phyloP scores from a whole-genome alignment of 2,888 invertebrate species.

The Eilema depressum region DNA sequence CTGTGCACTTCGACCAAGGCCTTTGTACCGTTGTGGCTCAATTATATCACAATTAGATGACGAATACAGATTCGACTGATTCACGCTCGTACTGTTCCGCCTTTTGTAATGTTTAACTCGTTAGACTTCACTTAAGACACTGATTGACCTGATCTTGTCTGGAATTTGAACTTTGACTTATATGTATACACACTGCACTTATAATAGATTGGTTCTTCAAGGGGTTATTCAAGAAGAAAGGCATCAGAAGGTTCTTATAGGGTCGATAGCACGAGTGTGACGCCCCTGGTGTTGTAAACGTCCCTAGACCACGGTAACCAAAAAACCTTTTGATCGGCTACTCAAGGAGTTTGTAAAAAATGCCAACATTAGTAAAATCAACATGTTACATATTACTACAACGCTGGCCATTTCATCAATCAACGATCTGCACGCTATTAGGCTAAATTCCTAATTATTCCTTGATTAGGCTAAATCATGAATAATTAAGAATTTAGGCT shows the following conservation, averaged over 20 bases:
- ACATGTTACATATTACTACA: neutral
- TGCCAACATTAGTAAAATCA: neutral
- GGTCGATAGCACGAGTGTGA: too few species aligned
- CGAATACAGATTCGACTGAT: slow-evolving; percentile 32
- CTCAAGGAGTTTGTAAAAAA: neutral
- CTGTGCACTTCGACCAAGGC: slow-evolving; percentile 30
- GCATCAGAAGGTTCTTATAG: too few species aligned
- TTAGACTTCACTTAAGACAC: neutral
- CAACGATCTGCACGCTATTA: neutral
- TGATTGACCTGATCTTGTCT: neutral
- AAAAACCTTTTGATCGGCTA: too few species aligned
- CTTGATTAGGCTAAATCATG: too few species aligned
- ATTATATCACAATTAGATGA: slow-evolving; percentile 43
- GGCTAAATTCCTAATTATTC: neutral
- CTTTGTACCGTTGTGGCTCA: slow-evolving; percentile 40
- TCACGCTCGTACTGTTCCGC: slow-evolving; percentile 27
- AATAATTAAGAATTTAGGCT: too few species aligned
- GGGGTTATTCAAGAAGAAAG: too few species aligned
- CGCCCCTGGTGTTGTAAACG: too few species aligned
- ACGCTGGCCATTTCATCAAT: neutral
- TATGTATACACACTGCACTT: neutral
- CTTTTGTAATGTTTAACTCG: slow-evolving; percentile 17
- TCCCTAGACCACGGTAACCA: too few species aligned
- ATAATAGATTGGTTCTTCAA: too few species aligned
- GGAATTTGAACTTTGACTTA: slow-evolving; percentile 1